These are phyloP conservation scores for Musca domestica DNA, from an alignment of 1,140 invertebrate species.

Conservation along the genomic window DNA sequence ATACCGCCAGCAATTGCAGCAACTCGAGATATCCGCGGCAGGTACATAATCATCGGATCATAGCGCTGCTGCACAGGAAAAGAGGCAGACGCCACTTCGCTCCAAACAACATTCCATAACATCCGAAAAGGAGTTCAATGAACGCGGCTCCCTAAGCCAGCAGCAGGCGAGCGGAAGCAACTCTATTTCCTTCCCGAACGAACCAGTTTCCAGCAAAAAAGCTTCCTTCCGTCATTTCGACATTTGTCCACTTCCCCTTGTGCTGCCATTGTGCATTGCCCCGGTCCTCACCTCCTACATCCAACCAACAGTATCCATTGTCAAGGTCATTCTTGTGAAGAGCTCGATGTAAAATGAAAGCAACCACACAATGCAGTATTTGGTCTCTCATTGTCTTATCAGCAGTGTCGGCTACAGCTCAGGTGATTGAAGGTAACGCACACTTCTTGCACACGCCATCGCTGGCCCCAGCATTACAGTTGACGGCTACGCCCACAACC, in stretches of 20 bases:
- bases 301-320: not conserved
- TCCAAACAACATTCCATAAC: not conserved
- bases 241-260: not conserved
- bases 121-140: constrained; percentile 11
- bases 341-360: constrained; percentile 54
- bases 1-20: constrained; percentile 27
- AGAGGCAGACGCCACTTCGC: not conserved
- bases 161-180: constrained; percentile 2
- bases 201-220: not conserved
- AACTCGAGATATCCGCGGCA: constrained; percentile 50
- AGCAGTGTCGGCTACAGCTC: constrained; percentile 25
- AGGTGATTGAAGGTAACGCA: not conserved
- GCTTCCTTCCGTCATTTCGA: not conserved
- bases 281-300: not conserved
- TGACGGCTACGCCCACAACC: constrained; percentile 29
- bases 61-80: constrained; percentile 9
- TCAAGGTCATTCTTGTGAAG: constrained; percentile 1
- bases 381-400: constrained; percentile 33
- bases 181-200: not conserved
- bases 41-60: constrained; percentile 35
- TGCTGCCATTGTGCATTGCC: not conserved
- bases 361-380: constrained; percentile 43
- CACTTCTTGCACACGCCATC: not conserved
- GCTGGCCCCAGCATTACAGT: constrained; percentile 3
- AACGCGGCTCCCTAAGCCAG: constrained; percentile 1